phyloP scores from a whole-genome alignment of 2,888 invertebrate species.

The Leptinotarsa peninsularis region DNA sequence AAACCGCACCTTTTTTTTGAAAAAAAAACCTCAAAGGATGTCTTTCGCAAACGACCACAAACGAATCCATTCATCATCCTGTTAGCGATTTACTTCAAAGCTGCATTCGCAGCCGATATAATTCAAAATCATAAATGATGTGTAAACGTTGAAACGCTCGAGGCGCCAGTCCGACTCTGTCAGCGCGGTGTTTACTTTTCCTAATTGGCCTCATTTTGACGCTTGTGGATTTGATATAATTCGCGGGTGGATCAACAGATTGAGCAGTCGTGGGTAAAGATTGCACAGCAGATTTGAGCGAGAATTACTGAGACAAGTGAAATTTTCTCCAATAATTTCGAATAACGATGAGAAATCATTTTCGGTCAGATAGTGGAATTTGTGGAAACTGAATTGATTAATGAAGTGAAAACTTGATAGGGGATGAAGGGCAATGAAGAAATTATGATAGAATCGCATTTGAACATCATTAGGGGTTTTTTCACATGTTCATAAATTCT shows the following conservation, averaged over 20 bases:
- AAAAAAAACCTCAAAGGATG: no score
- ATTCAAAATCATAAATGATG: constrained; percentile 29
- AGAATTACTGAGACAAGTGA: background rate
- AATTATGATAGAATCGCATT: background rate
- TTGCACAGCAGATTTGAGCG: constrained; percentile 6
- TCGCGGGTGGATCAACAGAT: constrained; percentile 24
- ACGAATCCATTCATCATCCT: background rate
- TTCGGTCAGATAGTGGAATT: background rate
- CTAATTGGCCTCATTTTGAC: constrained; percentile 34
- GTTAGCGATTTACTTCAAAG: background rate
- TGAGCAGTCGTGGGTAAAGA: constrained; percentile 24
- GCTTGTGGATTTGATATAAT: constrained; percentile 27
- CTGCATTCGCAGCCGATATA: constrained; percentile 17
- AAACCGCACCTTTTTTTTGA: no score
- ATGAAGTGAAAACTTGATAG: background rate
- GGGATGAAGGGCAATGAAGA: background rate
- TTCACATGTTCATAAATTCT: no score
- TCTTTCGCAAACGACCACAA: no score
- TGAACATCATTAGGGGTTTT: no score
- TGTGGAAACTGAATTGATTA: background rate
- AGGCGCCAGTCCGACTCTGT: constrained; percentile 19
- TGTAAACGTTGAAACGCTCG: constrained; percentile 23
- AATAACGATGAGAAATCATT: background rate
- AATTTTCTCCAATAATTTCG: background rate
- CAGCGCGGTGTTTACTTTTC: constrained; percentile 26